phyloP scores from a whole-genome alignment of 1,140 invertebrate species.

The Hestina assimilis region DNA sequence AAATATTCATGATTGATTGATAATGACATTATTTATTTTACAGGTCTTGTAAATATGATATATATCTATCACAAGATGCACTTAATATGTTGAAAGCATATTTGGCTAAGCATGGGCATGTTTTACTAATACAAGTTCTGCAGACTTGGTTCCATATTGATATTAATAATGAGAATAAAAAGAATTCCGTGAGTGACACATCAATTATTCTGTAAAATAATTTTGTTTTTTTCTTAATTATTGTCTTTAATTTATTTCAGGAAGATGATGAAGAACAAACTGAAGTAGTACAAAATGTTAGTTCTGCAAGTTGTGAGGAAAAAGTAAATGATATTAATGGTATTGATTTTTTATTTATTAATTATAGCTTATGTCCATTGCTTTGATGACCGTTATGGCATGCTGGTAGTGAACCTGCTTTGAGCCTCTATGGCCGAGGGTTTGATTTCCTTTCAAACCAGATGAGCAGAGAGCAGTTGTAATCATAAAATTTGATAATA shows the following conservation, averaged over 20 bases:
- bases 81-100: slow-evolving; percentile 82
- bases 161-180: slow-evolving; percentile 71
- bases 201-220: no score
- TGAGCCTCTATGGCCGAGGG: no score
- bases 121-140: slow-evolving; percentile 83
- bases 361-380: neutral
- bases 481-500: no score
- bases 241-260: slow-evolving; percentile 27
- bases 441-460: no score
- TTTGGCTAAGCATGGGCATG: slow-evolving; percentile 83
- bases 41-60: slow-evolving; percentile 83
- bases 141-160: slow-evolving; percentile 81
- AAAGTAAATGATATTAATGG: slow-evolving; percentile 50
- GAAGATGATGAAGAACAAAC: slow-evolving; percentile 62
- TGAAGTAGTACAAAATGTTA: slow-evolving; percentile 44
- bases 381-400: no score
- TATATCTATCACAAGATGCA: slow-evolving; percentile 82
- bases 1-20: no score
- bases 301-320: slow-evolving; percentile 40
- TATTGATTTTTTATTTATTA: slow-evolving; percentile 21
- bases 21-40: slow-evolving; percentile 29
- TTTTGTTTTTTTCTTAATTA: neutral
- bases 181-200: slow-evolving; percentile 54
- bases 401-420: no score
- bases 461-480: no score